Base-by-base conservation (phyloP, 2,888 invertebrate genomes). In the Catocala sponsa region DNA sequence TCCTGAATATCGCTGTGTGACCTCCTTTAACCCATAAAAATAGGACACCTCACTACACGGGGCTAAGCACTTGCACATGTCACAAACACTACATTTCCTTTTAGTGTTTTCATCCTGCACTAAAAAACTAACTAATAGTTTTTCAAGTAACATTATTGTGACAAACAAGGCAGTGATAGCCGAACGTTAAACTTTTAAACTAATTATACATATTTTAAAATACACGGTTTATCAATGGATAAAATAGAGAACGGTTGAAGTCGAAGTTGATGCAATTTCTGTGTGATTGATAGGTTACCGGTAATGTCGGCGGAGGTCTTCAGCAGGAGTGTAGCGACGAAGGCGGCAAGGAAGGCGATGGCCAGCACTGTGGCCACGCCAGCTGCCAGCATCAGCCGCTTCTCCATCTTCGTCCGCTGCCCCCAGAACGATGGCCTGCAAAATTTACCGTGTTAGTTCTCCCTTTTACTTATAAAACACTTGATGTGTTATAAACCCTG, bases 361-460 rank as follows among this genome's bases (percentile, higher is more conserved):
- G 93, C 92, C n/a, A 94, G 80, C 9, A 88, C 56, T 0, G 81
- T 68, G 33, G 85, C 81, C 63, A 92, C 83, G 0, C 82, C 88
- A 0, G 84, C 83, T 1, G 82, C 81, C 53, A 91, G 47, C 60
- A 91, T 73, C 51, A 94, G 79, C 52, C 89, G 81, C 78, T 92
- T 92, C 81, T 94, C 94, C 84, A 92, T 73, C 75, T 81, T 79
- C 25, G 91, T 90, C 63, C 93, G 81, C 70, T 90, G 88, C 55
- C 83, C 88, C 94, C 93, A 94, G 75, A 86, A 94, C 38, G 92
- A 85, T 49, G 90, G 89, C 74, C 94, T 94, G 83, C 0, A 72
- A 80, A 53, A 63, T 25, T 62, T 35, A 56, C 32, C 25, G 25
- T 10, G 32, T 57, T 41, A 55, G 35, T 15, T 64, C n/a, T 12